Percentiles rank a stretch among this genome's conserved stretches.
Conservation (phyloP, 1,140 invertebrate species). For the Solen grandis region DNA sequence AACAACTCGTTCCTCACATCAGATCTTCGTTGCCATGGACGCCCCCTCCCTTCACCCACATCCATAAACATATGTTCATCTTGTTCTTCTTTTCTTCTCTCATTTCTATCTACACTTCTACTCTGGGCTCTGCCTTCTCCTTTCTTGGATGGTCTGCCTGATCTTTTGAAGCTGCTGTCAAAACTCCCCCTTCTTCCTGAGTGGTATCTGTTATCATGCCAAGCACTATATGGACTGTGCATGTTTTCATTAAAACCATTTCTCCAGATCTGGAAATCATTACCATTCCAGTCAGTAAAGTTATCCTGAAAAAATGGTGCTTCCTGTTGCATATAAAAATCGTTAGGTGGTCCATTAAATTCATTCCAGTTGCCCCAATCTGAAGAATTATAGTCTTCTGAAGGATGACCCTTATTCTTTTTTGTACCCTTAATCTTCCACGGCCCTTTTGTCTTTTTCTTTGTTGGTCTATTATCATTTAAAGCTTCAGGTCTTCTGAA, state of each 20-base stretch:
- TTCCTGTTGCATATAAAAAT: too few relatives aligned
- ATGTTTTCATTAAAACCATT: background rate
- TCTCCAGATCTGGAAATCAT: background rate
- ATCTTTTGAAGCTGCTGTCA: constrained; percentile 22
- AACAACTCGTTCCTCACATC: background rate
- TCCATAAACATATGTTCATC: background rate
- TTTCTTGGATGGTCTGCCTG: background rate
- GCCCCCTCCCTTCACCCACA: background rate
- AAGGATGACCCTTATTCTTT: too few relatives aligned
- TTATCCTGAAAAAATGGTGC: background rate
- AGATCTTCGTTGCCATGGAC: background rate
- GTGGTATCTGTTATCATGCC: too few relatives aligned
- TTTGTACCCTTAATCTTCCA: too few relatives aligned
- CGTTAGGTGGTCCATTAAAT: too few relatives aligned
- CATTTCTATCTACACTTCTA: background rate
- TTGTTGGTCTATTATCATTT: too few relatives aligned
- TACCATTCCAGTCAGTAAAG: constrained; percentile 38
- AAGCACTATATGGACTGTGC: too few relatives aligned
- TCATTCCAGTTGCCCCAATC: too few relatives aligned
- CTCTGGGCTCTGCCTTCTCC: background rate
- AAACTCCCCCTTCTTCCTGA: constrained; percentile 44
- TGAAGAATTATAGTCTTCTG: too few relatives aligned
- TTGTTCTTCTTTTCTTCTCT: background rate
- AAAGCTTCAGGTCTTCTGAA: too few relatives aligned
- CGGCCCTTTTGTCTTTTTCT: too few relatives aligned